Evolutionary conservation across 2,113 vertebrate species (phyloP), one percentile per base, ranked within the genome.

Genomic region (Epinephelus fuscoguttatus): DNA sequence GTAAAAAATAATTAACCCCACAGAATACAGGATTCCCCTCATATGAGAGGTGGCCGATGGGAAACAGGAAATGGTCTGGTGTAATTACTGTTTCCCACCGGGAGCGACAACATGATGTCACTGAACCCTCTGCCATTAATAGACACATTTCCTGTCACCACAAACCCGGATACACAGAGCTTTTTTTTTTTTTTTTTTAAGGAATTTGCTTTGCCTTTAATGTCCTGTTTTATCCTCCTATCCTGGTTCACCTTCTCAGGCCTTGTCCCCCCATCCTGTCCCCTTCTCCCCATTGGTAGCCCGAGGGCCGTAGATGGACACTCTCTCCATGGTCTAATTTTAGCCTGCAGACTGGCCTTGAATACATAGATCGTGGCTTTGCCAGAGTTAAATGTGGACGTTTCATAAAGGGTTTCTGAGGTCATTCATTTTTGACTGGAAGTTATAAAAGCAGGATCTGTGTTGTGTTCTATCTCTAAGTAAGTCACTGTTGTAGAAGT

Each of bases 11-110:
- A 88, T 90, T 85, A 87, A 67, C 25, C 71, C 61, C 42, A 66
- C 71, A 85, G 76, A 84, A 87, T 80, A 52, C 80, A 79, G 83
- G 80, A 88, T 85, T 86, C 76, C 84, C 82, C 82, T 80, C 78
- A 87, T 40, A 67, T n/a, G 64, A 72, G 70, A 70, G 27, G 60
- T 79, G 70, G 66, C 56, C 53, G 84, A 92, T 92, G 88, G 91
- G 91, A 93, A 92, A 92, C 94, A 95, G 95, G 94, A 96, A 94
- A 93, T 90, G 85, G 82, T 89, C 77, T 19, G 52, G 69, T 90
- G 85, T 85, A 92, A 91, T 92, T 85, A 81, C 57, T 67, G 80
- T 80, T 85, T 91, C 87, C 89, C 91, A 88, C 30, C 5, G 80
- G 89, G 85, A 85, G 59, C 76, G 1, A 90, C 87, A 81, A 69